Conservation (phyloP, 1,140 invertebrate genomes). For the Nasonia vitripennis region DNA sequence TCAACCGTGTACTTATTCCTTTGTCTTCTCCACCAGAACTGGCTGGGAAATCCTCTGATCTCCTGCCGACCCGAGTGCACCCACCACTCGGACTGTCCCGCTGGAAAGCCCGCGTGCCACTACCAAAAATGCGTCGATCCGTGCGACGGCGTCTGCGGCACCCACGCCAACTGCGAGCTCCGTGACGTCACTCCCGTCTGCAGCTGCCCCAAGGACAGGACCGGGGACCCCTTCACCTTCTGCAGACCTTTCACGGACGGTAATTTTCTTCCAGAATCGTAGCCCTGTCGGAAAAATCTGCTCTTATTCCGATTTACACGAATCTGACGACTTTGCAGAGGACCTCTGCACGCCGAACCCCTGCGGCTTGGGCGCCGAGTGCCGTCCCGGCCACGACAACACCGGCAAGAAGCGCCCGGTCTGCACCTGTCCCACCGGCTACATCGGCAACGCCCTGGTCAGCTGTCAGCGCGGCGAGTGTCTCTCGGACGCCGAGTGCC, state of each 20-base stretch:
- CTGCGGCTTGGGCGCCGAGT: constrained; percentile 88
- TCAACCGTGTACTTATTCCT: neutral
- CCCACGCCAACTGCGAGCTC: constrained; percentile 87
- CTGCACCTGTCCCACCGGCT: constrained; percentile 87
- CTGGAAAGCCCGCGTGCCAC: constrained; percentile 85
- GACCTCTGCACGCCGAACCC: constrained; percentile 90
- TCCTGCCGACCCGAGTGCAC: constrained; percentile 86
- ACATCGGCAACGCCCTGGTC: constrained; percentile 86
- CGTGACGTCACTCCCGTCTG: constrained; percentile 86
- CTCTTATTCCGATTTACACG: too few relatives aligned
- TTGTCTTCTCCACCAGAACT: constrained; percentile 75
- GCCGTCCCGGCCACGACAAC: constrained; percentile 87
- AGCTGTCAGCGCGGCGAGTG: constrained; percentile 86
- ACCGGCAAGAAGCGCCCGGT: constrained; percentile 87
- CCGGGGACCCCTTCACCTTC: constrained; percentile 88
- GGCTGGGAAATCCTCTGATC: constrained; percentile 83
- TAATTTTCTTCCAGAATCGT: constrained; percentile 63
- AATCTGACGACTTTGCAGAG: constrained; percentile 69
- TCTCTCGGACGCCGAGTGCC: constrained; percentile 82
- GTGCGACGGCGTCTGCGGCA: constrained; percentile 86
- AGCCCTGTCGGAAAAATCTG: too few relatives aligned
- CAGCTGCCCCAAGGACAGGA: constrained; percentile 90
- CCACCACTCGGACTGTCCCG: constrained; percentile 83
- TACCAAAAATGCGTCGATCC: constrained; percentile 88
- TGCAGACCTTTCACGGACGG: constrained; percentile 87